Evolutionary conservation across 2,888 invertebrate species (phyloP).

Genomic region (Camptogramma bilineatum): DNA sequence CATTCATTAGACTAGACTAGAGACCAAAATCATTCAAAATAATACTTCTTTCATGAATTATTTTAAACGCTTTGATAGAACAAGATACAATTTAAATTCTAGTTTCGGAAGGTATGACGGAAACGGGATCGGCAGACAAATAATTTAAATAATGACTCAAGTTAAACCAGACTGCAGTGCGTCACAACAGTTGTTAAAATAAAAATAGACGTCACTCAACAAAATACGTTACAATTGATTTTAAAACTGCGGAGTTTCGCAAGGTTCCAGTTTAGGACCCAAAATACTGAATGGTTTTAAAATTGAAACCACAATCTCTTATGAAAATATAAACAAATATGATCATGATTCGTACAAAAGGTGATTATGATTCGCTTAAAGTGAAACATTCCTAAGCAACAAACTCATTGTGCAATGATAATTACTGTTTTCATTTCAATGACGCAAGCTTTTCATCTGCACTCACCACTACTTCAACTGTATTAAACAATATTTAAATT

Average conservation of each 20-base stretch:
- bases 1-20: neutral
- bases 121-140: neutral
- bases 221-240: neutral
- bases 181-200: neutral
- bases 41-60: no score
- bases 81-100: neutral
- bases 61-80: neutral
- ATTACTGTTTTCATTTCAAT: no score
- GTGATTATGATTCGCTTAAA: no score
- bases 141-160: conserved; percentile 1
- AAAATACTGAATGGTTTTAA: neutral
- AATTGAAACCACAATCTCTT: neutral
- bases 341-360: no score
- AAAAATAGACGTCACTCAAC: neutral
- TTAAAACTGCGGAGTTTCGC: neutral
- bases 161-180: neutral
- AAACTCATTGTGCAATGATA: no score
- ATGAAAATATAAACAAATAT: no score
- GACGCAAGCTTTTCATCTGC: no score
- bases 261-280: neutral
- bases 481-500: no score
- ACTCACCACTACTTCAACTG: no score
- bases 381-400: no score
- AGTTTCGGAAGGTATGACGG: neutral
- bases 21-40: neutral